Conservation (phyloP, 2,797 vertebrate genomes). For the Anas georgica region DNA sequence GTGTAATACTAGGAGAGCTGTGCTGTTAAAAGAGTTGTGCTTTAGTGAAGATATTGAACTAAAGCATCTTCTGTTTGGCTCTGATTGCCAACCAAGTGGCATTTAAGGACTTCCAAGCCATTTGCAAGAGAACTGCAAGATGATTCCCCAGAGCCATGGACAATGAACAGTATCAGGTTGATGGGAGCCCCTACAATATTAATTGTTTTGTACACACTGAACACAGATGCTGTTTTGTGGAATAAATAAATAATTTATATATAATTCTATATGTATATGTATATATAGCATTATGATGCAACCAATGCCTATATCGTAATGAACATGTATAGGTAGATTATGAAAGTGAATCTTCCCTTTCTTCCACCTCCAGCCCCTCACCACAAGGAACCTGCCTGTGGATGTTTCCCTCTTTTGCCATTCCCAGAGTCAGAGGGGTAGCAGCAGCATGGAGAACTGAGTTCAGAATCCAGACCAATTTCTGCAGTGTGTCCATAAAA, state of each 20-base stretch:
- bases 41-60: background rate
- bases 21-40: background rate
- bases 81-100: background rate
- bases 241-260: background rate
- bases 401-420: background rate
- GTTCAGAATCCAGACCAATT: background rate
- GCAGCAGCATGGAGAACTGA: rapidly evolving
- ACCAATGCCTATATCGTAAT: background rate
- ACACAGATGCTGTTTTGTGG: background rate
- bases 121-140: background rate
- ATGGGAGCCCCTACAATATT: rapidly evolving
- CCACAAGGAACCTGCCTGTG: rapidly evolving
- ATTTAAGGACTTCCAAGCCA: background rate
- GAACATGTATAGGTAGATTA: rapidly evolving
- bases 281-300: too few species aligned
- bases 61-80: background rate
- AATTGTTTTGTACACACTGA: background rate
- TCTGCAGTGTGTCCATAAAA: background rate
- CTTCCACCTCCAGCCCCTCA: background rate
- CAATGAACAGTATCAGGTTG: background rate
- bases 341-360: background rate
- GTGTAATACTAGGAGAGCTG: background rate
- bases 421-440: background rate
- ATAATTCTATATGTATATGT: too few species aligned
- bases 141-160: background rate